These are phyloP conservation scores for Trypoxylus dichotomus DNA, from an alignment of 1,140 invertebrate species.

Conservation along the genomic window DNA sequence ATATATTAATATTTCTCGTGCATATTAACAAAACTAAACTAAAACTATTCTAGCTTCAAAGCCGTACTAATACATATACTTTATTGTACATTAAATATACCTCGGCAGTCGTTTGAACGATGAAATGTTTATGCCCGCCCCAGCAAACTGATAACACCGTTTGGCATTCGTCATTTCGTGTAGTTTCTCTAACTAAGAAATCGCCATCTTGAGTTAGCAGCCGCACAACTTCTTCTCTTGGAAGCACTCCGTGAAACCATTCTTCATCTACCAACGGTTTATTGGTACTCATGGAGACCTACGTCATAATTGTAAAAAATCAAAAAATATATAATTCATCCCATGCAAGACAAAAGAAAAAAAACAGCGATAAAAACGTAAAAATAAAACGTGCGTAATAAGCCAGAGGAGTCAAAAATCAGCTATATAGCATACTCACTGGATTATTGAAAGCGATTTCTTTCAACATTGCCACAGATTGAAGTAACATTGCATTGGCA, in stretches of 20 bases:
- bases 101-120: constrained; percentile 91
- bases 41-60: too few relatives aligned
- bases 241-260: constrained; percentile 97
- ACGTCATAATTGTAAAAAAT: background rate
- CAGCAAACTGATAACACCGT: constrained; percentile 94
- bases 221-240: constrained; percentile 92
- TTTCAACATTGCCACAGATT: too few relatives aligned
- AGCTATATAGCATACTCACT: too few relatives aligned
- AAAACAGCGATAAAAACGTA: too few relatives aligned
- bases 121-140: constrained; percentile 96
- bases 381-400: too few relatives aligned
- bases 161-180: constrained; percentile 88
- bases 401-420: too few relatives aligned
- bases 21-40: too few relatives aligned
- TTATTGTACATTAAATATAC: constrained; percentile 52
- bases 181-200: constrained; percentile 92
- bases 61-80: constrained; percentile 35
- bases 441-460: too few relatives aligned
- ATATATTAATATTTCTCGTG: too few relatives aligned
- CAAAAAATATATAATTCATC: too few relatives aligned
- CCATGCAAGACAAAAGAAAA: too few relatives aligned
- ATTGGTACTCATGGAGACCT: constrained; percentile 54
- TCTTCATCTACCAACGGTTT: constrained; percentile 81
- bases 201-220: constrained; percentile 87
- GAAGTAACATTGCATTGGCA: too few relatives aligned